A percentile compares a stretch with the other conserved stretches of the same genome.
Evolutionary conservation across 2,797 vertebrate species (phyloP).

Genomic region (Antennarius maculatus): DNA sequence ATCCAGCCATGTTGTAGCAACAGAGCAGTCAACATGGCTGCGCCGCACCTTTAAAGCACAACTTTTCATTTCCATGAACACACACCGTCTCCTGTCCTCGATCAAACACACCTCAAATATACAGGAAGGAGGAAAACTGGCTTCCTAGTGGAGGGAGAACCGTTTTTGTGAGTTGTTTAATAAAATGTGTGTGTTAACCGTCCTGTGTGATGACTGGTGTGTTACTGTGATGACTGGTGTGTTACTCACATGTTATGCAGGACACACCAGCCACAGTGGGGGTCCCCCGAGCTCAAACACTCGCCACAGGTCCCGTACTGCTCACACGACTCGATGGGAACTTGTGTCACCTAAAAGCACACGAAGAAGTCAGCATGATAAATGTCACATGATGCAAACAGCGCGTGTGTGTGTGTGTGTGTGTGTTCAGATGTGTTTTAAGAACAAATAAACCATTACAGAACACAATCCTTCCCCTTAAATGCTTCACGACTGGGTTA

Average conservation of each 20-base stretch:
- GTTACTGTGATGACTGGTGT: background rate
- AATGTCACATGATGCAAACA: slow-evolving; percentile 11
- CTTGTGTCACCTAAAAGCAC: slow-evolving; percentile 87
- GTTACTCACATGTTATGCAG: slow-evolving; percentile 95
- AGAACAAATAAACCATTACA: too few species aligned
- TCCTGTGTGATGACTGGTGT: background rate
- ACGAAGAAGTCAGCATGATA: background rate
- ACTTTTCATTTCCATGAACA: slow-evolving; percentile 22
- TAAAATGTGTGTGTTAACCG: background rate
- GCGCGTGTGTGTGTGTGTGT: slow-evolving; percentile 1
- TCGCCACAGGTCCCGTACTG: slow-evolving; percentile 95
- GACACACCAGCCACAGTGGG: slow-evolving; percentile 98
- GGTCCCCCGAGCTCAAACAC: slow-evolving; percentile 97
- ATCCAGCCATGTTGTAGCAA: slow-evolving; percentile 26
- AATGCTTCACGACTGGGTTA: background rate
- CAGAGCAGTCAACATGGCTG: slow-evolving; percentile 5
- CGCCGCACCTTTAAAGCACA: slow-evolving; percentile 17
- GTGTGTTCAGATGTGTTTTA: background rate
- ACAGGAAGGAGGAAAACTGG: background rate
- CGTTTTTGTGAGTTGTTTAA: background rate
- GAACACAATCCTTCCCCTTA: background rate
- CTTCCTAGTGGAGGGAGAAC: background rate
- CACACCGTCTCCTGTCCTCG: slow-evolving; percentile 14
- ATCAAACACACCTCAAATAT: slow-evolving; percentile 24
- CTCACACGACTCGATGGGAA: slow-evolving; percentile 95